These are phyloP conservation scores for Chascanopsetta lugubris DNA, from an alignment of 2,113 vertebrate genomes.

Conservation along the genomic window DNA sequence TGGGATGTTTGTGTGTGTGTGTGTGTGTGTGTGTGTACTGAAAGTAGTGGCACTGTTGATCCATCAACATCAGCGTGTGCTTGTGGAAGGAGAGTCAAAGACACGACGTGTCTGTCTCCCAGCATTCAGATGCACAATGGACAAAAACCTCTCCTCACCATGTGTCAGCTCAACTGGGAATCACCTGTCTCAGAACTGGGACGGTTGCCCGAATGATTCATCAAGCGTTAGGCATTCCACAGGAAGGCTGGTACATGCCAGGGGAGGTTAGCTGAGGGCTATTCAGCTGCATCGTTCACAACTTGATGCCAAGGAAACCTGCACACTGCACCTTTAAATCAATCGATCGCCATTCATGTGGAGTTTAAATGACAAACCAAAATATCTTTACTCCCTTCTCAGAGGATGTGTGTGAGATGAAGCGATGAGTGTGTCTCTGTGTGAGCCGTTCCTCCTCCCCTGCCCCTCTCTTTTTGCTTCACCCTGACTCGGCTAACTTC, in stretches of 20 bases:
- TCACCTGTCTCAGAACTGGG: too few relatives aligned
- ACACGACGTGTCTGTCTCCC: background rate
- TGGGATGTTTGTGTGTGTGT: conserved; percentile 2
- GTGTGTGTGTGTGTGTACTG: background rate
- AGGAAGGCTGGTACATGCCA: too few relatives aligned
- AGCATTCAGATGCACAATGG: background rate
- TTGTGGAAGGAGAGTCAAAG: background rate
- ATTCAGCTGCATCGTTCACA: too few relatives aligned
- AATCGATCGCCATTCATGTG: too few relatives aligned
- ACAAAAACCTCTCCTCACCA: too few relatives aligned
- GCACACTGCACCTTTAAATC: too few relatives aligned
- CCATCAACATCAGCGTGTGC: conserved; percentile 54
- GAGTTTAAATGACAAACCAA: background rate
- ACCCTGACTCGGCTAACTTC: background rate
- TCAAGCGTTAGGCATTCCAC: too few relatives aligned
- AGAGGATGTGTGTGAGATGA: background rate
- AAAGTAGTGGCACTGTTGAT: conserved; percentile 43
- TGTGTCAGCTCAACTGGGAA: too few relatives aligned
- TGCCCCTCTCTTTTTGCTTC: background rate
- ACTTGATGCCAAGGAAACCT: too few relatives aligned
- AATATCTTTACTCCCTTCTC: background rate
- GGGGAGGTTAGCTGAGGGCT: too few relatives aligned
- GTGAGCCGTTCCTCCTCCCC: background rate
- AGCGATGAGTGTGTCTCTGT: background rate
- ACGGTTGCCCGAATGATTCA: too few relatives aligned